phyloP scores from a whole-genome alignment of 2,888 invertebrate genomes.

The Lepetodrilus schrolli region DNA sequence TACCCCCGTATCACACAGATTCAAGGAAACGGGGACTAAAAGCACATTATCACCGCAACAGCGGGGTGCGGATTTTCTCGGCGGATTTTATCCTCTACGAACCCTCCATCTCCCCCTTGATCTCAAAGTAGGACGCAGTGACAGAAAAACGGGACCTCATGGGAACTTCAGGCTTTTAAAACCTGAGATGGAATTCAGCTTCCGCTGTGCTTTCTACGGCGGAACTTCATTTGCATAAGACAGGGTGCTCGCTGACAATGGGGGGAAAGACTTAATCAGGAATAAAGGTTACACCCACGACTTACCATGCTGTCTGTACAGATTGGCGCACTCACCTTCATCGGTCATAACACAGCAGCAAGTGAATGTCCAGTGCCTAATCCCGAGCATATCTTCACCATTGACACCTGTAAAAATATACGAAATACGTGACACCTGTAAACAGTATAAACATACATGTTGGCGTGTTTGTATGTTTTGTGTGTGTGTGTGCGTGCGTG shows the following conservation, averaged over 20 bases:
- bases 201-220: neutral
- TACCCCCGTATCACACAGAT: no score
- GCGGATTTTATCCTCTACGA: neutral
- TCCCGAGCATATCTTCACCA: slow-evolving; percentile 5
- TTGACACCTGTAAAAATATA: neutral
- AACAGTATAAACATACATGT: no score
- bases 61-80: slow-evolving; percentile 1
- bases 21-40: slow-evolving; percentile 6
- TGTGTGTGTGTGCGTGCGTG: no score
- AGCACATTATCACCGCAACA: slow-evolving; percentile 17
- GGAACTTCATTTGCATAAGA: neutral
- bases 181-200: neutral
- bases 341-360: neutral
- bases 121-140: no score
- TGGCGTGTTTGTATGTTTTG: no score
- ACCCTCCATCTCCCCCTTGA: neutral
- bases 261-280: neutral
- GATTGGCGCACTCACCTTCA: neutral
- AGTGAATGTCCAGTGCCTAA: neutral
- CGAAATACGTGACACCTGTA: no score
- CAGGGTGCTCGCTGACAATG: neutral
- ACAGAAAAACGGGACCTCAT: neutral
- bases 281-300: neutral
- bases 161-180: neutral
- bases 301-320: neutral